These are phyloP conservation scores for Atta cephalotes DNA, from an alignment of 1,140 invertebrate genomes.

Conservation along the genomic window DNA sequence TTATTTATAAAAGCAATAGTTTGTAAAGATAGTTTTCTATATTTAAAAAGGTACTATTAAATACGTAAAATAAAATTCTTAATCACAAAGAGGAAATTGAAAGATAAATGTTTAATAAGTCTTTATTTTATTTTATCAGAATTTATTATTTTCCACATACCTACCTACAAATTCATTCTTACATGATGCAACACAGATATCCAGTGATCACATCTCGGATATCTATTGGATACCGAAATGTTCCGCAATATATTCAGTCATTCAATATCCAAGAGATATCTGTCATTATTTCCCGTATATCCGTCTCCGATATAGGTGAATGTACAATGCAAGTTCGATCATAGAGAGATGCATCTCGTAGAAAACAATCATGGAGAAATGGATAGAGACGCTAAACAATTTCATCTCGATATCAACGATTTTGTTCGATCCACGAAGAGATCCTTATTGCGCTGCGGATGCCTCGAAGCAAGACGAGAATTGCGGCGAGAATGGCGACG, in stretches of 20 bases:
- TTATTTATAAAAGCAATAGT: conserved; percentile 5
- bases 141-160: not conserved
- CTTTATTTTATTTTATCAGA: conserved; percentile 6
- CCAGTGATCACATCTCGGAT: not conserved
- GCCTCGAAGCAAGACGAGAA: conserved; percentile 19
- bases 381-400: conserved; percentile 47
- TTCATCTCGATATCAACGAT: conserved; percentile 64
- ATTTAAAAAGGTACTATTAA: not conserved
- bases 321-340: conserved; percentile 10
- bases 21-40: not conserved
- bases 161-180: not conserved
- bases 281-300: conserved; percentile 15
- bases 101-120: conserved; percentile 4
- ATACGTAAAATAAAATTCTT: not conserved
- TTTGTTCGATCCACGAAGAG: conserved; percentile 48
- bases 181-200: not conserved
- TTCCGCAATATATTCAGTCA: conserved; percentile 24
- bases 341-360: not conserved
- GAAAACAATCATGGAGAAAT: conserved; percentile 9
- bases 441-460: not conserved
- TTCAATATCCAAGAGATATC: conserved; percentile 45
- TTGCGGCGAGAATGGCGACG: conserved; percentile 49
- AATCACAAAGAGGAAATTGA: not conserved
- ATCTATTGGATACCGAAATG: conserved; percentile 9
- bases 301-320: not conserved